Evolutionary conservation across 2,888 invertebrate genomes (phyloP), one percentile per base, ranked within the genome.

Genomic region (Chloroclystis v-ata): DNA sequence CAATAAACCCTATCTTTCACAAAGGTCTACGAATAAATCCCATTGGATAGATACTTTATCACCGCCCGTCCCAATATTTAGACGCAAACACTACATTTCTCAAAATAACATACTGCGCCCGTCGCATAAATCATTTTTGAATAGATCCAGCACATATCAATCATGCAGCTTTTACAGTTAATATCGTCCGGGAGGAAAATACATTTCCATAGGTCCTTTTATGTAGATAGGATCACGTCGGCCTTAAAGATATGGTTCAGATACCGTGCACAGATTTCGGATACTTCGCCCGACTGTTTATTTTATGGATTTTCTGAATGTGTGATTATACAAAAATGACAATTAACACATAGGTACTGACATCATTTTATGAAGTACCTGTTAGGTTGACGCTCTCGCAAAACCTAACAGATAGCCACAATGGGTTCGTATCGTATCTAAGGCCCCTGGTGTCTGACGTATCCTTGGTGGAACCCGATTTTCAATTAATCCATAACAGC

Each of bases 191-290:
- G 59, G 62, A 60, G 46, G 75, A 77, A 75, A 70, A 70, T 64
- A 70, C 63, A 74, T 74, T 72, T 77, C 69, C 72, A 74, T 70
- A 69, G 71, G 69, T 51, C 54, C 49, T 50, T 56, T 80, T 82
- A 82, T 81, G 81, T 72, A 79, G 82, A 82, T 79, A 66, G 61
- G 67, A 79, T 81, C 82, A 79, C 80, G 82, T 76, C 65, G 67
- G 63, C 69, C 72, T 67, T 66, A 65, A 70, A 70, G 75, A 76
- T 74, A 74, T 69, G 70, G 72, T 35, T 16, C 38, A 43, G 33
- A 25, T 37, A 45, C 41, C 56, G 59, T 59, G 68, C 69, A 71
- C 72, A 78, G 81, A 81, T 81, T 80, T 71, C 65, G 63, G 71
- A 69, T 43, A 47, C 38, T 68, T 69, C 69, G 75, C 75, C 72